Evolutionary conservation across 2,888 invertebrate species (phyloP).

Genomic region (Thereva unica): DNA sequence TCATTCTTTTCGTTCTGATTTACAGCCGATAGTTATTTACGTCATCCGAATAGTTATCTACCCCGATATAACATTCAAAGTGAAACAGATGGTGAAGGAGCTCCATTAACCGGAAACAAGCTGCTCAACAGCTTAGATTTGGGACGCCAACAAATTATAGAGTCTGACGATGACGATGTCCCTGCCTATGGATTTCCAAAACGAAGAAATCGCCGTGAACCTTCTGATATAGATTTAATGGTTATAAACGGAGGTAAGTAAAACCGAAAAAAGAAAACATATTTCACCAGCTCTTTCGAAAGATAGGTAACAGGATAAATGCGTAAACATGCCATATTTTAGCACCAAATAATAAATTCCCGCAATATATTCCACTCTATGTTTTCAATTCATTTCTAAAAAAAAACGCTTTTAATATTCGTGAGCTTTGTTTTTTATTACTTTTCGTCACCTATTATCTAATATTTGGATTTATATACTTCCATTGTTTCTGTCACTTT

Average conservation of each 20-base stretch:
- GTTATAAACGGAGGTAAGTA: conserved; percentile 46
- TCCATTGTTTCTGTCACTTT: too few species aligned
- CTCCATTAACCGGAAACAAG: conserved; percentile 46
- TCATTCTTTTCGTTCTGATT: neutral
- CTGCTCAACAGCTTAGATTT: conserved; percentile 45
- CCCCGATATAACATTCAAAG: conserved; percentile 71
- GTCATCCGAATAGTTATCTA: conserved; percentile 83
- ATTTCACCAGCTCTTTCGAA: too few species aligned
- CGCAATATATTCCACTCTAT: too few species aligned
- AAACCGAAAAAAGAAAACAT: too few species aligned
- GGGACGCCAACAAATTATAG: conserved; percentile 48
- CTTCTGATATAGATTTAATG: conserved; percentile 45
- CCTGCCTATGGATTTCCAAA: conserved; percentile 61
- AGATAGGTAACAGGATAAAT: too few species aligned
- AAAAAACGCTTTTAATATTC: too few species aligned
- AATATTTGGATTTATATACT: too few species aligned
- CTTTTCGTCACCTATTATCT: too few species aligned
- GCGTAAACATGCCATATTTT: too few species aligned
- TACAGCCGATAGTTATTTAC: conserved; percentile 71
- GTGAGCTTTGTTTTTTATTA: too few species aligned
- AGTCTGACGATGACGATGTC: conserved; percentile 56
- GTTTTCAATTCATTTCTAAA: too few species aligned
- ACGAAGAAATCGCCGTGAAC: conserved; percentile 56
- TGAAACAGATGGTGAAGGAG: conserved; percentile 65
- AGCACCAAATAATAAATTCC: too few species aligned